These are phyloP conservation scores for Emesis russula DNA, from an alignment of 2,888 invertebrate species.

Conservation along the genomic window DNA sequence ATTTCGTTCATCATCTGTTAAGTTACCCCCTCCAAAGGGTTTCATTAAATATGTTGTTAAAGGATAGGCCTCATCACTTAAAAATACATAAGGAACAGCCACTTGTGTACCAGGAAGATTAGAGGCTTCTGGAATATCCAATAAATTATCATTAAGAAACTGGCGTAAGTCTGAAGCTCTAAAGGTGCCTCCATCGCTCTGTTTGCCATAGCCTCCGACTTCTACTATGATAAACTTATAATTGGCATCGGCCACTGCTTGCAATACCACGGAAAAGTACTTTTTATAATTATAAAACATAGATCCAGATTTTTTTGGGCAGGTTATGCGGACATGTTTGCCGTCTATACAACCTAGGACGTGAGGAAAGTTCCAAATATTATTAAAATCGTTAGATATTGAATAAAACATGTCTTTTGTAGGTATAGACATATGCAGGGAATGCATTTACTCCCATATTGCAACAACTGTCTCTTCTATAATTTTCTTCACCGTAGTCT, in stretches of 20 bases:
- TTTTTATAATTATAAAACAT: constrained; percentile 88
- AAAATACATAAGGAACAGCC: background rate
- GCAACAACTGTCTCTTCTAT: background rate
- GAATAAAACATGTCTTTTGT: background rate
- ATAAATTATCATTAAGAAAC: background rate
- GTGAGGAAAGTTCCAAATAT: constrained; percentile 88
- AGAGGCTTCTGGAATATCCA: background rate
- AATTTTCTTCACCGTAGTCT: background rate
- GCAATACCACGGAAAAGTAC: constrained; percentile 74
- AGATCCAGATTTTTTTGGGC: constrained; percentile 84
- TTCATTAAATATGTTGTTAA: background rate
- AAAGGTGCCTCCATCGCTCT: background rate
- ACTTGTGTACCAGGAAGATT: background rate
- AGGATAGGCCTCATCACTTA: background rate
- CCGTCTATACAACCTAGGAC: constrained; percentile 88
- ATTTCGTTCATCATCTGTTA: background rate
- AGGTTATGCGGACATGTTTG: constrained; percentile 71
- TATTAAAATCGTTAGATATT: constrained; percentile 36
- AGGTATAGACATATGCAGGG: background rate
- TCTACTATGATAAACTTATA: constrained; percentile 41
- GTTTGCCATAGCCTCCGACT: too few relatives aligned
- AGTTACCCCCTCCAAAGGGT: background rate
- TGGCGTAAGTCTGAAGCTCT: background rate
- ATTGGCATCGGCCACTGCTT: constrained; percentile 81
- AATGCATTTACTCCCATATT: background rate